A percentile compares a stretch with the other conserved stretches of the same genome.
These are phyloP conservation scores for Ranitomeya imitator DNA, from an alignment of 2,113 vertebrate species.

Conservation along the genomic window DNA sequence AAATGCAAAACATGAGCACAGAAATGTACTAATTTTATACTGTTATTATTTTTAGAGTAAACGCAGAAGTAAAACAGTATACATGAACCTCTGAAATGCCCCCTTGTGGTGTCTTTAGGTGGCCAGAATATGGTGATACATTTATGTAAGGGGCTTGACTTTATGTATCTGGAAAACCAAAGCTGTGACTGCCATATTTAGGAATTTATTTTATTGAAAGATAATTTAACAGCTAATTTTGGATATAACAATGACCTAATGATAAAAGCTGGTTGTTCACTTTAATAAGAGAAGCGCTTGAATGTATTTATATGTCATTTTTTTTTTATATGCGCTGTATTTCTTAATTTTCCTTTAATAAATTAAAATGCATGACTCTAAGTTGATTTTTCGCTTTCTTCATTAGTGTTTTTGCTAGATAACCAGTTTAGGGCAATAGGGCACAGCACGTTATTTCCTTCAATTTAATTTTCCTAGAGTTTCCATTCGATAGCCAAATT, in stretches of 20 bases:
- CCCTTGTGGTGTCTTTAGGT: no score
- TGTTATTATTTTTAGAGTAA: no score
- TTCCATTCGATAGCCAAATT: constrained; percentile 6
- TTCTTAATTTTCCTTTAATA: neutral
- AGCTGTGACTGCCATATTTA: no score
- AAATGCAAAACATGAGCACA: no score
- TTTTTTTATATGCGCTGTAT: neutral
- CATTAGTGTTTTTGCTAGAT: neutral
- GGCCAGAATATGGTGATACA: no score
- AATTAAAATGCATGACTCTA: neutral
- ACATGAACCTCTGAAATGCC: no score
- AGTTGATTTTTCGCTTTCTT: neutral
- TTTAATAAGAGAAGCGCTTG: neutral
- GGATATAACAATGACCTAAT: neutral
- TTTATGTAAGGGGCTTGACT: no score
- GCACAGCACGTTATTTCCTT: neutral
- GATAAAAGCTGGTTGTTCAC: neutral
- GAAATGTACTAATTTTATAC: no score
- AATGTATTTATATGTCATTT: neutral
- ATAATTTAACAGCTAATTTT: neutral
- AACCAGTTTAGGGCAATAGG: neutral
- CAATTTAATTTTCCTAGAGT: neutral
- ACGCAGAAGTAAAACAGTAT: no score
- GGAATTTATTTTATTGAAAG: no score
- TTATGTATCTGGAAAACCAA: no score